These are phyloP conservation scores for Typhlomys cinereus DNA, from an alignment of 2,113 vertebrate genomes.

Conservation along the genomic window DNA sequence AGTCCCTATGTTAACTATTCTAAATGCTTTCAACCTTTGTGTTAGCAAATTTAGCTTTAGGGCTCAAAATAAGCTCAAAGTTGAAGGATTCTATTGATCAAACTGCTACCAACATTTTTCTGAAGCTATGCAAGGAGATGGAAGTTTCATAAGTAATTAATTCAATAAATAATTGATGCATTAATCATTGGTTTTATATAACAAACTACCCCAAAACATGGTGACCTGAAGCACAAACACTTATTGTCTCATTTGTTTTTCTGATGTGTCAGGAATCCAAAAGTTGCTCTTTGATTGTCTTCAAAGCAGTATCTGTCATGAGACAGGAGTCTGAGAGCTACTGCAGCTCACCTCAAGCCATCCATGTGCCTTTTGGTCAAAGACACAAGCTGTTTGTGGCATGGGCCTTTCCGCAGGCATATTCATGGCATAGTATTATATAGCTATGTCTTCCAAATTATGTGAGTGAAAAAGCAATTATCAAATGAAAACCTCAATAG, in stretches of 20 bases:
- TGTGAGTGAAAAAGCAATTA: too few relatives aligned
- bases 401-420: not conserved
- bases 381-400: not conserved
- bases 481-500: too few relatives aligned
- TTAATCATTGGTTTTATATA: not conserved
- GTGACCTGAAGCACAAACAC: not conserved
- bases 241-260: not conserved
- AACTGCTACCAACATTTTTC: not conserved
- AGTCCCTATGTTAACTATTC: not conserved
- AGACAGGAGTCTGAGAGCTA: not conserved
- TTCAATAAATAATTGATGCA: not conserved
- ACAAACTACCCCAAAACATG: not conserved
- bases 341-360: not conserved
- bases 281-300: not conserved
- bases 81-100: not conserved
- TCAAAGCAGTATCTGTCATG: not conserved
- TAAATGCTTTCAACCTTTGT: not conserved
- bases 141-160: not conserved
- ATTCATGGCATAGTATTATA: not conserved
- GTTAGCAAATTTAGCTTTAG: constrained; percentile 3
- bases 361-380: not conserved
- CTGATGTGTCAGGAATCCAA: not conserved
- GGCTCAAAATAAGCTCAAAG: constrained; percentile 2
- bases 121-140: not conserved
- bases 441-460: not conserved